Percentiles rank a stretch among this genome's conserved stretches.
phyloP scores from a whole-genome alignment of 23 tunicate genomes.

The Clavelina lepadiformis region DNA sequence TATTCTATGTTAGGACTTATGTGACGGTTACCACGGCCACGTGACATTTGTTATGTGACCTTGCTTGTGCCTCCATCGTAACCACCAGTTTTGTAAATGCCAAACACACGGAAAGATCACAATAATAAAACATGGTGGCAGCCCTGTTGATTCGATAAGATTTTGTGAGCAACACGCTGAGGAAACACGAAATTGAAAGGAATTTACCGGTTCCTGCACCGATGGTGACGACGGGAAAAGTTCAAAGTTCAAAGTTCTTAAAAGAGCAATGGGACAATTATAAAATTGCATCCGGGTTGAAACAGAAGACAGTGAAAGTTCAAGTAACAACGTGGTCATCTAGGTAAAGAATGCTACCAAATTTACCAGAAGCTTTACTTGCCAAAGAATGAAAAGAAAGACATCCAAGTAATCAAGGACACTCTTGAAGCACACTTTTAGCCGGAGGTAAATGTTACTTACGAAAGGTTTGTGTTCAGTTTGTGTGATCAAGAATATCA shows the following conservation, averaged over 20 bases:
- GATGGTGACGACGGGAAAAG: background rate
- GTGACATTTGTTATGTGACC: no score
- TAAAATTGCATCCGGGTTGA: constrained; percentile 2
- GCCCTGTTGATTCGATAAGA: no score
- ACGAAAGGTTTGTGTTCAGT: background rate
- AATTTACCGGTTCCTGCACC: constrained; percentile 3
- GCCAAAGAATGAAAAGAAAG: background rate
- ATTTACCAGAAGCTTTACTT: background rate
- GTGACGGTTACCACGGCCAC: no score
- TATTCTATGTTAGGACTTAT: no score
- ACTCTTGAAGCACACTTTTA: background rate
- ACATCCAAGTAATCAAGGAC: background rate
- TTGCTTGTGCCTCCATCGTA: no score
- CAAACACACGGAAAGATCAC: no score
- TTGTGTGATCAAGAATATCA: background rate
- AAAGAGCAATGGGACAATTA: constrained; percentile 6
- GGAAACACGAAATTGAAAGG: background rate
- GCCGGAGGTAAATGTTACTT: background rate
- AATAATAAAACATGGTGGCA: no score
- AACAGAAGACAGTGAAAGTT: background rate
- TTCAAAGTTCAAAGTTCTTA: background rate
- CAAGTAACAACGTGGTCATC: background rate
- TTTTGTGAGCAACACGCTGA: no score
- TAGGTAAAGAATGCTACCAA: constrained; percentile 1
- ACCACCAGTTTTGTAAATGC: no score